A percentile compares a stretch with the other conserved stretches of the same genome.
These are phyloP conservation scores for Melanostoma scalare DNA, from an alignment of 2,888 invertebrate genomes.

Conservation along the genomic window DNA sequence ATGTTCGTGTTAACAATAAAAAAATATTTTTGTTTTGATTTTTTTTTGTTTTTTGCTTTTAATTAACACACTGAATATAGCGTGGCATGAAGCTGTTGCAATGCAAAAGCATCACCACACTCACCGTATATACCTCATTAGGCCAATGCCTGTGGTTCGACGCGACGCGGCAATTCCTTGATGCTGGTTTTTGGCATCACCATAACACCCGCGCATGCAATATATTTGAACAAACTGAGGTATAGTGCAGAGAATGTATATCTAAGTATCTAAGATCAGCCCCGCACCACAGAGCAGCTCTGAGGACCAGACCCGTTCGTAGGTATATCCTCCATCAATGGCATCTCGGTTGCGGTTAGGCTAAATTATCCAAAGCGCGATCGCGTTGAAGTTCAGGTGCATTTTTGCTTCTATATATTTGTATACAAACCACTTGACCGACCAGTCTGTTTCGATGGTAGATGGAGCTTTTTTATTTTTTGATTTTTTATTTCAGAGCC, in stretches of 20 bases:
- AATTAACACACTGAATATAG: slow-evolving; percentile 70
- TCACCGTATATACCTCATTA: slow-evolving; percentile 72
- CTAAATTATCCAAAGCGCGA: slow-evolving; percentile 51
- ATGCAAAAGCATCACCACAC: slow-evolving; percentile 30
- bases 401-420: slow-evolving; percentile 23
- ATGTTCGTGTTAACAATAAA: slow-evolving; percentile 72
- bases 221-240: not conserved
- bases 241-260: slow-evolving; percentile 10
- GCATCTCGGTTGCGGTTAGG: not conserved
- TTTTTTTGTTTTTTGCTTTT: slow-evolving; percentile 55
- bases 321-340: not conserved
- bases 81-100: slow-evolving; percentile 59
- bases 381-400: slow-evolving; percentile 68
- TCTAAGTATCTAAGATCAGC: slow-evolving; percentile 30
- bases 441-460: slow-evolving; percentile 43
- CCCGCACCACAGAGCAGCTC: not conserved
- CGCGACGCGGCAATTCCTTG: slow-evolving; percentile 58
- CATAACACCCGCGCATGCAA: slow-evolving; percentile 63
- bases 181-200: slow-evolving; percentile 41
- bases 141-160: slow-evolving; percentile 35
- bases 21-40: slow-evolving; percentile 30
- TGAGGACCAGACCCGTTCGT: too few species aligned
- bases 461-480: not conserved
- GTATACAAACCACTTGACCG: slow-evolving; percentile 32
- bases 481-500: slow-evolving; percentile 39